phyloP scores from a whole-genome alignment of 2,113 vertebrate species.

The Myotis brandtii region DNA sequence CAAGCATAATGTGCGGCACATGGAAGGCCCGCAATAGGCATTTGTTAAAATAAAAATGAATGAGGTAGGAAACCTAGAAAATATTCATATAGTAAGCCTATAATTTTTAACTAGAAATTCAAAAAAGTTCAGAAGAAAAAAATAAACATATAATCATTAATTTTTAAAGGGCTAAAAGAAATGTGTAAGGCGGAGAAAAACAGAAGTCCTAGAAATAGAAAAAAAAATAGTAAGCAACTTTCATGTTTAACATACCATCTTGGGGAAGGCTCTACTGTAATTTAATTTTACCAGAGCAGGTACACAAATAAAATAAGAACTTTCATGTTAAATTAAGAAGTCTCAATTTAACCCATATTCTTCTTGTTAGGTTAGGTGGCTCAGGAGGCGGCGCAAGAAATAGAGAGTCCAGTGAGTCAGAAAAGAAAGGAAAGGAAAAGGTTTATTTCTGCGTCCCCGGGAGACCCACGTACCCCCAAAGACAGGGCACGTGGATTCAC shows the following conservation, averaged over 20 bases:
- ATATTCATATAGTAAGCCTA: neutral
- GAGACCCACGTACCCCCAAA: no score
- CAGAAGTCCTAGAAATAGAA: neutral
- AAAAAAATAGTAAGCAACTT: neutral
- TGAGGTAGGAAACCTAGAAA: neutral
- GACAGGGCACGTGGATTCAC: no score
- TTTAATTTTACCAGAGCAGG: neutral
- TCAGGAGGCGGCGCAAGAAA: no score
- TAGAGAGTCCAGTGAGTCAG: no score
- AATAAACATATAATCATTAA: neutral
- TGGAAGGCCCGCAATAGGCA: neutral
- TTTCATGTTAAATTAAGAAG: neutral
- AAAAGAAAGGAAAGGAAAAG: no score
- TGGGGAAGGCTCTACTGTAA: neutral
- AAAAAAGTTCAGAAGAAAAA: constrained; percentile 27
- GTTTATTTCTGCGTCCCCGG: no score
- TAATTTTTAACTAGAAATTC: neutral
- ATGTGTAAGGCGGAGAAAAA: neutral
- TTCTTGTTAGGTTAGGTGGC: no score
- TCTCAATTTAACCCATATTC: neutral
- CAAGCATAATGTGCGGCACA: neutral
- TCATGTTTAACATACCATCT: neutral
- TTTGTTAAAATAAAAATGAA: neutral
- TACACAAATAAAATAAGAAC: neutral
- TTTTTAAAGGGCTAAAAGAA: neutral